These are phyloP conservation scores for Cyphomyrus discorhynchus DNA, from an alignment of 2,113 vertebrate genomes.

Conservation along the genomic window DNA sequence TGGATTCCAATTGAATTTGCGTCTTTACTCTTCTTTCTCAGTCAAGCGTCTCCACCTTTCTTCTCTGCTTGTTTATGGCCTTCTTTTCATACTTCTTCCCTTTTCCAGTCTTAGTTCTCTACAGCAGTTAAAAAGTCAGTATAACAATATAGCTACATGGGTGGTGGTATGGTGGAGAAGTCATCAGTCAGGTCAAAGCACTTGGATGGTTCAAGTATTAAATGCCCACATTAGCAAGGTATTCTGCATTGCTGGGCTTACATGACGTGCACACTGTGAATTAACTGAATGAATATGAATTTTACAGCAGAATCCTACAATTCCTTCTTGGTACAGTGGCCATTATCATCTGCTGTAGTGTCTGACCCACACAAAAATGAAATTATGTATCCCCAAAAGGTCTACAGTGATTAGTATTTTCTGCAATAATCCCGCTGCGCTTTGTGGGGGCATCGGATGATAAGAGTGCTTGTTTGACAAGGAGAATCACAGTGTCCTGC, in stretches of 20 bases:
- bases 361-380: not conserved
- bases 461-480: not conserved
- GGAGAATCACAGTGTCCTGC: not conserved
- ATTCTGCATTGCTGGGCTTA: not conserved
- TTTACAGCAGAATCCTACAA: not conserved
- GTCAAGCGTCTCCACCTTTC: not conserved
- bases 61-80: not conserved
- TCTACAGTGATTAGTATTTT: not conserved
- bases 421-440: not conserved
- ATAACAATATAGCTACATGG: not conserved
- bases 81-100: not conserved
- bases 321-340: not conserved
- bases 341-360: not conserved
- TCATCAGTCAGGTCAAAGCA: not conserved
- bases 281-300: not conserved
- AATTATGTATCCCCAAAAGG: not conserved
- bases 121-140: not conserved
- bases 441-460: not conserved
- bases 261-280: not conserved
- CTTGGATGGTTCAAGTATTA: not conserved
- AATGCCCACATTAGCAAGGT: not conserved
- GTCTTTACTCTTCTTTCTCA: not conserved
- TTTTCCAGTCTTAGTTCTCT: not conserved
- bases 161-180: not conserved
- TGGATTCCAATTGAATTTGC: not conserved